phyloP scores from a whole-genome alignment of 2,113 vertebrate species.

The Miniopterus natalensis region DNA sequence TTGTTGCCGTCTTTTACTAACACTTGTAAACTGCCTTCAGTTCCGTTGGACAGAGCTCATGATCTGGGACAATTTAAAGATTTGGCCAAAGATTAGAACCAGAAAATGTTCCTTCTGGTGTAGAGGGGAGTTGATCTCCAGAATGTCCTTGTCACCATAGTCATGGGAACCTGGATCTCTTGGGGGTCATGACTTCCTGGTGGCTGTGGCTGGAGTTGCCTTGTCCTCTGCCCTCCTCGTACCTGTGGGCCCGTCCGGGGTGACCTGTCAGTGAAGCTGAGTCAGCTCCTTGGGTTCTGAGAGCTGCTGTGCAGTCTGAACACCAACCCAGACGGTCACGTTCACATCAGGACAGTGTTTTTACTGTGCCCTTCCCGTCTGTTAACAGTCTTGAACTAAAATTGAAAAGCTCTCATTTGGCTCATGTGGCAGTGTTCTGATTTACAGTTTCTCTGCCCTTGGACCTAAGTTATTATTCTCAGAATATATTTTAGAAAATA shows the following conservation, averaged over 20 bases:
- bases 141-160: not conserved
- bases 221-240: not conserved
- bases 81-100: not conserved
- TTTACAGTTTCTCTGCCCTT: not conserved
- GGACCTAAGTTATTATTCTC: not conserved
- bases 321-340: too few relatives aligned
- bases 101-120: not conserved
- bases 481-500: conserved; percentile 10
- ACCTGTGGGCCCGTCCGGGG: not conserved
- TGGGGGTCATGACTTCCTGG: not conserved
- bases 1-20: not conserved
- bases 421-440: not conserved
- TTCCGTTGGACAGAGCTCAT: not conserved
- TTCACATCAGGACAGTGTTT: not conserved
- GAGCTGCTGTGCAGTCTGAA: not conserved
- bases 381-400: not conserved
- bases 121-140: not conserved
- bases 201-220: not conserved
- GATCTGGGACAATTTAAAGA: not conserved
- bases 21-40: not conserved
- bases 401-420: not conserved
- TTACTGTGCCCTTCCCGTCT: not conserved
- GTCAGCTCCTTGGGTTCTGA: not conserved
- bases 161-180: not conserved
- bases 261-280: not conserved